phyloP scores from a whole-genome alignment of 2,888 invertebrate species.

The Globia sparganii region DNA sequence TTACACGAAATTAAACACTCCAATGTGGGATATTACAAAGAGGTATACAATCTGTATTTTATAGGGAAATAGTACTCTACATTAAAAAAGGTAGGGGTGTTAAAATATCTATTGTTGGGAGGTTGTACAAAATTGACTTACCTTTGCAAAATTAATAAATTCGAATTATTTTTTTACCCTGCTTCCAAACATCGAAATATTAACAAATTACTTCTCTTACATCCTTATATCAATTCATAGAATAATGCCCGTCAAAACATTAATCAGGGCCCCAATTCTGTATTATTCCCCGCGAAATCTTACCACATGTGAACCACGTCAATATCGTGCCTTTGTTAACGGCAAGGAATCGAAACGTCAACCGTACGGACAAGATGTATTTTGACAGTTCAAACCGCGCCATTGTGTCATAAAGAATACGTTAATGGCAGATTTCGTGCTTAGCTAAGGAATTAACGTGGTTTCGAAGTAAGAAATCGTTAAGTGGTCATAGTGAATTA shows the following conservation, averaged over 20 bases:
- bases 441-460: not conserved
- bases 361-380: not conserved
- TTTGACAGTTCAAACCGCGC: not conserved
- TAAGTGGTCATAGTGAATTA: not conserved
- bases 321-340: not conserved
- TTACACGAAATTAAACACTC: constrained; percentile 34
- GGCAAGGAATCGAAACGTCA: not conserved
- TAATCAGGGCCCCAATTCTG: not conserved
- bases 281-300: not conserved
- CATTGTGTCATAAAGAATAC: not conserved
- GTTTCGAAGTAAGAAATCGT: not conserved
- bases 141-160: constrained; percentile 28
- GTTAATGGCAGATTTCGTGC: not conserved
- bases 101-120: not conserved
- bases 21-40: not conserved
- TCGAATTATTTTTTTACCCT: constrained; percentile 29
- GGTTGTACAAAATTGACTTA: constrained; percentile 12
- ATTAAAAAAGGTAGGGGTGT: not conserved
- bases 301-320: not conserved
- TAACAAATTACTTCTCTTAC: not conserved
- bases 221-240: not conserved
- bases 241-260: not conserved
- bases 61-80: not conserved
- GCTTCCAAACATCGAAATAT: constrained; percentile 1
- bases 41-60: not conserved